Percentiles rank a stretch among this genome's conserved stretches.
These are phyloP conservation scores for Chymomyza costata DNA, from an alignment of 1,140 invertebrate species.

Conservation along the genomic window DNA sequence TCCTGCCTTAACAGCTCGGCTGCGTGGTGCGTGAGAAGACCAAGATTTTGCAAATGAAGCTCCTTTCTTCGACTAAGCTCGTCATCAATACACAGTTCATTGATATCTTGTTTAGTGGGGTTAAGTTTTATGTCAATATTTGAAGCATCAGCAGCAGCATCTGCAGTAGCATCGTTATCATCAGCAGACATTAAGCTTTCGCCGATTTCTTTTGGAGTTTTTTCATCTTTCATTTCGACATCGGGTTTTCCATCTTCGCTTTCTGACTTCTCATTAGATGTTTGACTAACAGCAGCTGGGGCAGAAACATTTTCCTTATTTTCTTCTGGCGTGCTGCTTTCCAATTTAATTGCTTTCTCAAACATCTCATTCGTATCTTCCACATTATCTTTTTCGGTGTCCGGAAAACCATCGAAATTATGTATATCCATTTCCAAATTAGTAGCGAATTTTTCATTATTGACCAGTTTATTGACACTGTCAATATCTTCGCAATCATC, in stretches of 20 bases:
- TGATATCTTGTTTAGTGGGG: too few relatives aligned
- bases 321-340: conserved; percentile 39
- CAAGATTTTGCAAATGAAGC: conserved; percentile 80
- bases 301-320: conserved; percentile 62
- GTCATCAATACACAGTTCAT: too few relatives aligned
- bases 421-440: conserved; percentile 38
- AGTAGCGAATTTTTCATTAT: too few relatives aligned
- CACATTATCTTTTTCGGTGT: neutral
- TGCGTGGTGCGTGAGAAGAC: conserved; percentile 80
- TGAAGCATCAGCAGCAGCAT: too few relatives aligned
- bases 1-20: conserved; percentile 76
- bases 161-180: neutral
- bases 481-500: neutral
- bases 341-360: conserved; percentile 9
- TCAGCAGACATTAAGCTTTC: neutral
- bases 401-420: too few relatives aligned
- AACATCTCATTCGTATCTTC: conserved; percentile 14
- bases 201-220: neutral
- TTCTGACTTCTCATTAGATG: conserved; percentile 18
- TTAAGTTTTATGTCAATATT: too few relatives aligned
- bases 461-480: neutral
- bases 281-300: conserved; percentile 3
- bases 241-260: conserved; percentile 4
- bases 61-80: conserved; percentile 77
- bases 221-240: neutral